Base-by-base conservation (phyloP, 1,140 invertebrate species). In the Calosoma granatense region DNA sequence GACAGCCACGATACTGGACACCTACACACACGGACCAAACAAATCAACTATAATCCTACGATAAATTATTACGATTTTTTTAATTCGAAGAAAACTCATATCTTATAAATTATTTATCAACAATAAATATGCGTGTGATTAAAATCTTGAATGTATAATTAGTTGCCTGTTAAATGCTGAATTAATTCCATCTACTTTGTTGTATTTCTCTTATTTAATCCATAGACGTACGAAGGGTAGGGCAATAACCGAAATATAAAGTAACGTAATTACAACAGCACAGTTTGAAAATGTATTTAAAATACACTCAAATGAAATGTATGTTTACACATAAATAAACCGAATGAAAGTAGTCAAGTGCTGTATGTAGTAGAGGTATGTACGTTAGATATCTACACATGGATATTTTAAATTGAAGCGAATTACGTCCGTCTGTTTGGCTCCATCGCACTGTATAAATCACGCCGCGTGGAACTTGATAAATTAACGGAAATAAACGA, bases 401-500 rank as follows among this genome's bases (percentile, higher is more conserved):
- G n/a, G n/a, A n/a, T n/a, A n/a, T n/a, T n/a, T n/a, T n/a, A n/a
- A n/a, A n/a, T n/a, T n/a, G n/a, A n/a, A n/a, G n/a, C n/a, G n/a
- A n/a, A n/a, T n/a, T n/a, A n/a, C n/a, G n/a, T n/a, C n/a, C 26
- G 26, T 30, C 26, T 30, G 14, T 30, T 30, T 30, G 26, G 14
- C 26, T 30, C 26, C 14, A 30, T 30, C 14, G 26, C 4, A 9
- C n/a, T 36, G 15, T 47, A 47, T 47, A 47, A 47, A 47, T 47
- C 41, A 47, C 41, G 17, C 17, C 41, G 41, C 41, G 15, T 47
- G 41, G 41, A 11, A 17, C 9, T 47, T 47, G 41, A 47, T 47
- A 47, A 47, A 47, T 47, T 47, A 47, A 47, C 41, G 41, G 41
- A 47, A 47, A 47, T 47, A 47, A 47, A 47, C 41, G 41, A 47